phyloP scores from a whole-genome alignment of 2,797 vertebrate genomes.

The Lepus oiostolus region DNA sequence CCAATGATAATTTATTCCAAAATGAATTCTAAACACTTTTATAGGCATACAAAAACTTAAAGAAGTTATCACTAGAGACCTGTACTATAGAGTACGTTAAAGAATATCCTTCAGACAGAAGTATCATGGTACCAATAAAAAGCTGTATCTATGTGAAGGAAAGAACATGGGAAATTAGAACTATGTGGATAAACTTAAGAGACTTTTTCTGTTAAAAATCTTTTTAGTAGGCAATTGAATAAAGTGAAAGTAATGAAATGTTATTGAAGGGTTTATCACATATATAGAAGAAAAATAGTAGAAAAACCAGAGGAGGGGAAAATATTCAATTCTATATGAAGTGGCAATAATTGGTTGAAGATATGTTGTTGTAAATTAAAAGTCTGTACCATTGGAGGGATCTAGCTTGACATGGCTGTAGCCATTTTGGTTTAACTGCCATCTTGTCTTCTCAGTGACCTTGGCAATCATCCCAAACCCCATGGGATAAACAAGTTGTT shows the following conservation, averaged over 20 bases:
- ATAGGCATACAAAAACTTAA: not conserved
- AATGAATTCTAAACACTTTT: not conserved
- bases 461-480: too few species aligned
- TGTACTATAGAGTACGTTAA: not conserved
- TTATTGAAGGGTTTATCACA: not conserved
- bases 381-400: too few species aligned
- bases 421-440: too few species aligned
- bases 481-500: too few species aligned
- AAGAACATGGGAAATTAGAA: not conserved
- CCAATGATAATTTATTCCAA: slow-evolving; percentile 1
- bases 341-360: slow-evolving; percentile 4
- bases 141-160: not conserved
- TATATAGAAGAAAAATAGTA: slow-evolving; percentile 3
- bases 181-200: not conserved
- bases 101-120: not conserved
- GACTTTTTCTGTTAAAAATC: not conserved
- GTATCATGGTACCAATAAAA: not conserved
- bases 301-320: not conserved
- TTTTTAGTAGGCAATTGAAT: slow-evolving; percentile 21
- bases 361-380: not conserved
- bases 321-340: not conserved
- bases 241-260: slow-evolving; percentile 26
- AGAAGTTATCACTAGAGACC: not conserved
- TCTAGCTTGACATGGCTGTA: too few species aligned
- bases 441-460: too few species aligned